Evolutionary conservation across 92 coral and sea anemone species (phyloP).

Genomic region (Porites evermanni): DNA sequence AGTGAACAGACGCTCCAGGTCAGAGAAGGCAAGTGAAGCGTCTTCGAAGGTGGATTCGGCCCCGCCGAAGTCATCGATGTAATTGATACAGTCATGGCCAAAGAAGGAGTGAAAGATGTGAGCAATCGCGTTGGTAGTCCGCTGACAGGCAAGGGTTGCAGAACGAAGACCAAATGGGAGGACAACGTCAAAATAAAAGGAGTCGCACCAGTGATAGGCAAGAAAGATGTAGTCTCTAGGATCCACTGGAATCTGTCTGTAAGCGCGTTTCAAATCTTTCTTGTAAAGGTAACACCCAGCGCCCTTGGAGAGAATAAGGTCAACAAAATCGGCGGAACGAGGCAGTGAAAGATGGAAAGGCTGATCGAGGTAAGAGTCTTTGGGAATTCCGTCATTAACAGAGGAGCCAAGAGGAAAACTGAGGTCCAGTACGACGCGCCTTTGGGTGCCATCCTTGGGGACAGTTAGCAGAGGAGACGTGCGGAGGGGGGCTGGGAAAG

Average conservation of each 20-base stretch:
- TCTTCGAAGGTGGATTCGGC: slow-evolving; percentile 41
- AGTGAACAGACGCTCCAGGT: slow-evolving; percentile 42
- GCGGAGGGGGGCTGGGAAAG: slow-evolving; percentile 49
- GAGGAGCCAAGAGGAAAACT: slow-evolving; percentile 48
- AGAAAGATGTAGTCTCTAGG: slow-evolving; percentile 44
- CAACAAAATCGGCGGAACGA: slow-evolving; percentile 41
- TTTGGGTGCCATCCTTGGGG: slow-evolving; percentile 51
- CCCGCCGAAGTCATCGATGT: slow-evolving; percentile 63
- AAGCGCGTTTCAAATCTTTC: slow-evolving; percentile 50
- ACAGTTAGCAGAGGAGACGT: slow-evolving; percentile 62
- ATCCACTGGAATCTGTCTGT: slow-evolving; percentile 53
- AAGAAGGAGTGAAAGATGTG: slow-evolving; percentile 18
- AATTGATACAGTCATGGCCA: slow-evolving; percentile 40
- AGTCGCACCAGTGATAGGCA: slow-evolving; percentile 32
- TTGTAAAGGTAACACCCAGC: slow-evolving; percentile 57
- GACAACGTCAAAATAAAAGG: slow-evolving; percentile 43
- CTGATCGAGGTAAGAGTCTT: slow-evolving; percentile 52
- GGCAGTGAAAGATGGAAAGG: slow-evolving; percentile 56
- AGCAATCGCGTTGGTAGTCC: slow-evolving; percentile 50
- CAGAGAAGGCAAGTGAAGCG: slow-evolving; percentile 30
- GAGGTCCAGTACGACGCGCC: slow-evolving; percentile 57
- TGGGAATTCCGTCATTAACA: slow-evolving; percentile 63
- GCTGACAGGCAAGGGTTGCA: slow-evolving; percentile 60
- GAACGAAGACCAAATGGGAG: slow-evolving; percentile 62
- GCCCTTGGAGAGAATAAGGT: slow-evolving; percentile 44